Base-by-base conservation (phyloP, 1,140 invertebrate genomes). In the Oryctes rhinoceros region DNA sequence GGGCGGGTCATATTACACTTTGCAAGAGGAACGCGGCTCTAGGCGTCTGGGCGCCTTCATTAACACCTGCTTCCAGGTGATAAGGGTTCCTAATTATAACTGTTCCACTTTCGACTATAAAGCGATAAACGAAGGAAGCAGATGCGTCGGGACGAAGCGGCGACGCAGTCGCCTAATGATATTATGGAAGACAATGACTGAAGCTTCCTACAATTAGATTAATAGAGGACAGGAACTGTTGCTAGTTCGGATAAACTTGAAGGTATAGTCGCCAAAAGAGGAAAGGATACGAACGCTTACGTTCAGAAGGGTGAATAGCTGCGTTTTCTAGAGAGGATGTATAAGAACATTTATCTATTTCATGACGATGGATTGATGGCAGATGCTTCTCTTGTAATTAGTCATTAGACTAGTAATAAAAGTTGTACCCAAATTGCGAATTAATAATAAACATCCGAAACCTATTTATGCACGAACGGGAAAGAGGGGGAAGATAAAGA, bases 191-290 rank as follows among this genome's bases (percentile, higher is more conserved):
- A 67, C 20, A 67, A 67, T 67, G 65, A 67, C 13, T 67, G 65
- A 67, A 67, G 65, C 7, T n/a, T 35, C 65, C 20, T 67, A 35
- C 65, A 67, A 67, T 67, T 67, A 67, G 65, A 67, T 67, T 67
- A 67, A 67, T 67, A 35, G 65, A 67, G 0, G 65, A 18, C 1
- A 67, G 65, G 65, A 67, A 67, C 10, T 35, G 65, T n/a, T 53
- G 49, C n/a, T 53, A 53, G 49, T 53, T 53, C 11, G 49, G 49
- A 53, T 53, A 53, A 53, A 53, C 11, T 53, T n/a, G 13, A 53
- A 13, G 11, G n/a, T n/a, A 53, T 15, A 11, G 49, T 53, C 49
- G 49, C 49, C 4, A 4, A 13, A 53, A 11, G 9, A 4, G 13
- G 24, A 30, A 30, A 15, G 4, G n/a, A n/a, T 53, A 13, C n/a